Evolutionary conservation across 2,888 invertebrate species (phyloP).

Genomic region (Odontothrips loti): DNA sequence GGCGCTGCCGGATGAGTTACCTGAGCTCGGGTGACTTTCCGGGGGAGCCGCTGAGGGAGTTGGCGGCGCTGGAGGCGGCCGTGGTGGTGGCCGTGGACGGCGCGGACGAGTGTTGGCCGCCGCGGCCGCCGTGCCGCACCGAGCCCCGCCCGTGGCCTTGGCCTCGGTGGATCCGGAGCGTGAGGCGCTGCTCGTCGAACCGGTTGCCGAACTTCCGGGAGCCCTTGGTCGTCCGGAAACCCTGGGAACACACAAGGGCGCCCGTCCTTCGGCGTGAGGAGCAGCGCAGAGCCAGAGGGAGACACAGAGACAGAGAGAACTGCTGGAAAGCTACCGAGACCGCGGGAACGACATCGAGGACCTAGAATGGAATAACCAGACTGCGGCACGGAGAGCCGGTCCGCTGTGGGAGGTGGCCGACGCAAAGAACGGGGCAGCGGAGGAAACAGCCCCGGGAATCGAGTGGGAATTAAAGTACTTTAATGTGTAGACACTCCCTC

Average conservation of each 20-base stretch:
- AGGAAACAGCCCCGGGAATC: too few species aligned
- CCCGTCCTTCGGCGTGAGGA: too few species aligned
- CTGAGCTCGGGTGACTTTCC: slow-evolving; percentile 51
- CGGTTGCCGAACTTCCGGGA: slow-evolving; percentile 59
- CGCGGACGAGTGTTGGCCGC: slow-evolving; percentile 53
- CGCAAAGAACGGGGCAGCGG: too few species aligned
- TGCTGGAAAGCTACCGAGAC: too few species aligned
- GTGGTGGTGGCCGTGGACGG: slow-evolving; percentile 43
- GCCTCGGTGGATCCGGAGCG: slow-evolving; percentile 81
- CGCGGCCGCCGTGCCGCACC: slow-evolving; percentile 63
- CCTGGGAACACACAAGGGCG: slow-evolving; percentile 43
- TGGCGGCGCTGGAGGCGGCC: slow-evolving; percentile 40
- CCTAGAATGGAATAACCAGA: too few species aligned
- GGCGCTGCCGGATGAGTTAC: slow-evolving; percentile 28
- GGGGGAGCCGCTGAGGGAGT: slow-evolving; percentile 48
- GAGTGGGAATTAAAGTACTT: not conserved
- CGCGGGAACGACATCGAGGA: too few species aligned
- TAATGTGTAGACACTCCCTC: not conserved
- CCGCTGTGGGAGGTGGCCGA: too few species aligned
- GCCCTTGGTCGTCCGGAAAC: slow-evolving; percentile 83
- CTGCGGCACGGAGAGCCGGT: too few species aligned
- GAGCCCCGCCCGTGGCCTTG: slow-evolving; percentile 66
- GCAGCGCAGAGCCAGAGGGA: slow-evolving; percentile 35
- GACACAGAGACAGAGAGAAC: not conserved
- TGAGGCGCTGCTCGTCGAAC: slow-evolving; percentile 85